These are phyloP conservation scores for Panagrolaimus sp. DNA, from an alignment of 1,140 invertebrate species.

Conservation along the genomic window DNA sequence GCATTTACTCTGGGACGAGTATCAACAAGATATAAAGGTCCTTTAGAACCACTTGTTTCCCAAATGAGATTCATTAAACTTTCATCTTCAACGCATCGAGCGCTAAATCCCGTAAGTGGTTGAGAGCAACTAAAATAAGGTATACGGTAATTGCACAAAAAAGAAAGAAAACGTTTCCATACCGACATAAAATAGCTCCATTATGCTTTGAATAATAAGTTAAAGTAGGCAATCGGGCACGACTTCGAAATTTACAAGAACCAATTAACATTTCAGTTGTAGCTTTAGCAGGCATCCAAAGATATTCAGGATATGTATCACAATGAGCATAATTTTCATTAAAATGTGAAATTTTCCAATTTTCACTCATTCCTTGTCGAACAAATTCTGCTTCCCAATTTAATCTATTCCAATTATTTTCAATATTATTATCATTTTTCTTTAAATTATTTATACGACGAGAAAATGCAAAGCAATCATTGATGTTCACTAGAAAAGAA, in stretches of 20 bases:
- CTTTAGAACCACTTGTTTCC: conserved; percentile 73
- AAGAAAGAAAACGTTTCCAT: conserved; percentile 16
- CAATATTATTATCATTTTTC: conserved; percentile 15
- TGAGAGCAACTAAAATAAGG: too few relatives aligned
- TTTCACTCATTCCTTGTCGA: conserved; percentile 39
- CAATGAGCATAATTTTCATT: conserved; percentile 65
- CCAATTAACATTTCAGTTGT: conserved; percentile 76
- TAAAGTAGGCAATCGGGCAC: conserved; percentile 85
- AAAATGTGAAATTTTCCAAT: conserved; percentile 69
- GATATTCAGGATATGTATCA: conserved; percentile 83
- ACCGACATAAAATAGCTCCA: conserved; percentile 45
- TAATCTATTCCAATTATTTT: conserved; percentile 38
- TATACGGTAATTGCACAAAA: conserved; percentile 77
- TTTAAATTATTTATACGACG: conserved; percentile 34
- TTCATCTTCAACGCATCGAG: conserved; percentile 92
- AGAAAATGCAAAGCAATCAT: conserved; percentile 49
- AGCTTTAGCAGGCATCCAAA: conserved; percentile 82
- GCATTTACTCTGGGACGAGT: conserved; percentile 97
- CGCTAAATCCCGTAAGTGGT: conserved; percentile 90
- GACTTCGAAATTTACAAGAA: conserved; percentile 87
- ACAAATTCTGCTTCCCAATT: conserved; percentile 51
- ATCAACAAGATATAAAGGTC: conserved; percentile 86
- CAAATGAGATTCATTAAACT: conserved; percentile 86
- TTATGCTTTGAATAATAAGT: conserved; percentile 69
- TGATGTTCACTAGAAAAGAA: conserved; percentile 51